Conservation (phyloP, 2,113 vertebrate genomes). For the Dasyprocta punctata region DNA sequence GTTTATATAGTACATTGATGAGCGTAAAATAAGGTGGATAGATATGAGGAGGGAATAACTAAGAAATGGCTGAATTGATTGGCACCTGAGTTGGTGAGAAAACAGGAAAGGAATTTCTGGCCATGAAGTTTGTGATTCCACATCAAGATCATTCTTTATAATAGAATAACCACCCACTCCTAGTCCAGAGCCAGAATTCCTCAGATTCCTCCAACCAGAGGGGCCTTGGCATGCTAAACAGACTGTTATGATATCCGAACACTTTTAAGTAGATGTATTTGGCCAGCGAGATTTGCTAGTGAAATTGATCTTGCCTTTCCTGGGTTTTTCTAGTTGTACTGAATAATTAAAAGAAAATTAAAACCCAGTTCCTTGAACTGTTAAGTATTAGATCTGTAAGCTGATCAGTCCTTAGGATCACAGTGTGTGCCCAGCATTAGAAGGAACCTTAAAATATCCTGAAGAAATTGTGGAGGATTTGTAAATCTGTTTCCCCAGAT, state of each 20-base stretch:
- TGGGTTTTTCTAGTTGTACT: constrained; percentile 79
- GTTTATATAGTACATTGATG: not conserved
- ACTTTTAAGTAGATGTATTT: constrained; percentile 74
- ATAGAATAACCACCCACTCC: constrained; percentile 84
- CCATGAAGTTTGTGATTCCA: constrained; percentile 85
- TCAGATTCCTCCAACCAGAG: constrained; percentile 84
- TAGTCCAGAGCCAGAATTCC: constrained; percentile 85
- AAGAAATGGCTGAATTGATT: constrained; percentile 68
- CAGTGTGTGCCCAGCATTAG: not conserved
- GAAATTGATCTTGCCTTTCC: constrained; percentile 29
- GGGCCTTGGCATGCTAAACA: constrained; percentile 80
- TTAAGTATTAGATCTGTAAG: constrained; percentile 52
- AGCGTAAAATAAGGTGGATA: constrained; percentile 34
- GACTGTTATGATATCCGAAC: constrained; percentile 75
- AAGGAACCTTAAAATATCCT: constrained; percentile 54
- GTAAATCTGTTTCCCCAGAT: constrained; percentile 47
- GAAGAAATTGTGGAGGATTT: constrained; percentile 47
- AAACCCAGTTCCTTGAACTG: constrained; percentile 51
- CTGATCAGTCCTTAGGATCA: constrained; percentile 21
- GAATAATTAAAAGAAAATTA: constrained; percentile 69
- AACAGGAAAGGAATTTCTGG: constrained; percentile 88
- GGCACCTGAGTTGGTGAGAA: constrained; percentile 85
- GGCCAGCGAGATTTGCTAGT: constrained; percentile 51
- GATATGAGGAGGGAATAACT: not conserved
- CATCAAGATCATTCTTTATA: constrained; percentile 82